phyloP scores from a whole-genome alignment of 2,888 invertebrate species.

The Carcina quercana region DNA sequence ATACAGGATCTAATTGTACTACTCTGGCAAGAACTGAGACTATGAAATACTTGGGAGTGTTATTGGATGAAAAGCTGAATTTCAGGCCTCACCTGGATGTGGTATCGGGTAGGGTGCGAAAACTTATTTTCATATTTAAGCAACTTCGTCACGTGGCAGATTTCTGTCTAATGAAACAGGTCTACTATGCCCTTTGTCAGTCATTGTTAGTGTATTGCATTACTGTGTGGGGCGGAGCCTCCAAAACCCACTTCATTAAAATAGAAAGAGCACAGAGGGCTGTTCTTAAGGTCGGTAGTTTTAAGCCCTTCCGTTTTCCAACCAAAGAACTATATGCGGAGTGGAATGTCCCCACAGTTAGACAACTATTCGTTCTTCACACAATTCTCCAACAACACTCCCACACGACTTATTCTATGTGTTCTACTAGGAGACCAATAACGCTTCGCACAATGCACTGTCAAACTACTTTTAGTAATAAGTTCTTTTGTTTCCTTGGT shows the following conservation, averaged over 20 bases:
- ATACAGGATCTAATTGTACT: too few species aligned
- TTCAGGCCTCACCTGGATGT: slow-evolving; percentile 8
- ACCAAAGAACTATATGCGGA: too few species aligned
- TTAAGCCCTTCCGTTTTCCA: too few species aligned
- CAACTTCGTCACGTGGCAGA: slow-evolving; percentile 10
- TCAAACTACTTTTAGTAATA: too few species aligned
- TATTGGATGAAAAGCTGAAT: slow-evolving; percentile 7
- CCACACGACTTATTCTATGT: too few species aligned
- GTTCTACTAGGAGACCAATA: too few species aligned
- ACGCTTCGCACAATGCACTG: too few species aligned
- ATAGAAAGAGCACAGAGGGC: background rate
- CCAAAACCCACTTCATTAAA: slow-evolving; percentile 3
- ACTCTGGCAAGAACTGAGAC: background rate
- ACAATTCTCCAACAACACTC: too few species aligned
- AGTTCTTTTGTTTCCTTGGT: too few species aligned
- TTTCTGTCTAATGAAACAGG: slow-evolving; percentile 8
- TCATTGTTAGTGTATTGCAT: slow-evolving; percentile 16
- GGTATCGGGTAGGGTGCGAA: slow-evolving; percentile 11
- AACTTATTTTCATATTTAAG: slow-evolving; percentile 13
- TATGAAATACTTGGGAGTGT: slow-evolving; percentile 5
- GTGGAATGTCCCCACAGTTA: too few species aligned
- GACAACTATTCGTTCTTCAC: too few species aligned
- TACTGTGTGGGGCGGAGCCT: slow-evolving; percentile 13
- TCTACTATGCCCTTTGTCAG: slow-evolving; percentile 14
- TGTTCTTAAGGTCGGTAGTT: too few species aligned